These are phyloP conservation scores for Sebastes jordani DNA, from an alignment of 2,797 vertebrate species.

Conservation along the genomic window DNA sequence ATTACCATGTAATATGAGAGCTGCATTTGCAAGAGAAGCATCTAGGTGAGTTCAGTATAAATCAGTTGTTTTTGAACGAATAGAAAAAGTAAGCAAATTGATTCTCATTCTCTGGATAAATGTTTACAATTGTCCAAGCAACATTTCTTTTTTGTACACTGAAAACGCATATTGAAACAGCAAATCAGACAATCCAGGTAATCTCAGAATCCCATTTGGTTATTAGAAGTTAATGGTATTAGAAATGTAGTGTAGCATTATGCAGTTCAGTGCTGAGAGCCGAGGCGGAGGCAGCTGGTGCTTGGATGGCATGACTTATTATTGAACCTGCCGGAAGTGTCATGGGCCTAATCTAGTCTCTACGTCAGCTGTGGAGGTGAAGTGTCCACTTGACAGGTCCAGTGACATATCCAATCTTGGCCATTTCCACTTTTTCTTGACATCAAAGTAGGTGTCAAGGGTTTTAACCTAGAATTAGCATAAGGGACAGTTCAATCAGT, in stretches of 20 bases:
- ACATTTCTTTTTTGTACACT: background rate
- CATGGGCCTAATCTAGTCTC: constrained; percentile 4
- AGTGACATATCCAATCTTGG: background rate
- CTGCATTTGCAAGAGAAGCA: background rate
- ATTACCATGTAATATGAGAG: background rate
- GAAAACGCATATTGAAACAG: background rate
- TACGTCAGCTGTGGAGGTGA: background rate
- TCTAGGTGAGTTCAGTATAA: background rate
- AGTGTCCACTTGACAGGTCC: constrained; percentile 3
- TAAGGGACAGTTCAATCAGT: background rate
- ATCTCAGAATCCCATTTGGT: background rate
- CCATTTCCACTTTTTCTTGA: background rate
- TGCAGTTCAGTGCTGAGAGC: background rate
- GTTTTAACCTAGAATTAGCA: constrained; percentile 13
- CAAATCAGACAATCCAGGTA: background rate
- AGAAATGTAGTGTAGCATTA: background rate
- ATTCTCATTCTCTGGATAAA: background rate
- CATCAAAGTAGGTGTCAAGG: background rate
- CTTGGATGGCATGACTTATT: background rate
- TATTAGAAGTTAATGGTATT: background rate
- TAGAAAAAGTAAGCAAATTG: background rate
- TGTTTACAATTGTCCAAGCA: background rate
- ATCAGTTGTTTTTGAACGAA: background rate
- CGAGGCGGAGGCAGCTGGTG: background rate
- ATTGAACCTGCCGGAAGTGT: constrained; percentile 2